Evolutionary conservation across 2,888 invertebrate species (phyloP).

Genomic region (Panorpa germanica): DNA sequence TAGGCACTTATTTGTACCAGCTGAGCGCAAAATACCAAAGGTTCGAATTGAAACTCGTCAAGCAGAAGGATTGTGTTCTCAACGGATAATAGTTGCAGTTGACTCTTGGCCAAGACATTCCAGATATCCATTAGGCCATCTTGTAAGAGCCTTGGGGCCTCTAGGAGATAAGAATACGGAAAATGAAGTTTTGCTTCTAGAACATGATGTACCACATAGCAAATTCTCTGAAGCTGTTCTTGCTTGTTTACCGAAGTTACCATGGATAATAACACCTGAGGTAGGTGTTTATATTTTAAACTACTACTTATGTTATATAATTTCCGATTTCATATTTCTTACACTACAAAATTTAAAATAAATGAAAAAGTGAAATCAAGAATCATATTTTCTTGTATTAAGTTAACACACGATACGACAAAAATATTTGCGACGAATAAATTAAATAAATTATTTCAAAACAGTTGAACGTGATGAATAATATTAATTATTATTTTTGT

Average conservation of each 20-base stretch:
- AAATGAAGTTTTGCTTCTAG: conserved; percentile 87
- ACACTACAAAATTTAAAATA: too few relatives aligned
- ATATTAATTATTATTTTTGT: too few relatives aligned
- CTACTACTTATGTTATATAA: too few relatives aligned
- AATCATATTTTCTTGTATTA: too few relatives aligned
- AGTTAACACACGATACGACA: too few relatives aligned
- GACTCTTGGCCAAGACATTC: conserved; percentile 93
- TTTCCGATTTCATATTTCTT: too few relatives aligned
- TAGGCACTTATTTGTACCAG: conserved; percentile 82
- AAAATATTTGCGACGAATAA: too few relatives aligned
- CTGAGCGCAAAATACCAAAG: conserved; percentile 84
- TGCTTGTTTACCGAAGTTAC: conserved; percentile 71
- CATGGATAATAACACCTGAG: conserved; percentile 75
- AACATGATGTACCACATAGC: conserved; percentile 93
- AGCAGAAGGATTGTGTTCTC: conserved; percentile 55
- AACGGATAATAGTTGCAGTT: conserved; percentile 86
- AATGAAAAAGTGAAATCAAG: too few relatives aligned
- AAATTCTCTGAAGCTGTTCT: conserved; percentile 89
- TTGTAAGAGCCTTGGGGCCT: conserved; percentile 79
- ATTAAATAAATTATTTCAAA: too few relatives aligned
- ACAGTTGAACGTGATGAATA: too few relatives aligned
- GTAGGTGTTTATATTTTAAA: too few relatives aligned
- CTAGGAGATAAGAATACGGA: conserved; percentile 91
- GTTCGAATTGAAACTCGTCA: conserved; percentile 92
- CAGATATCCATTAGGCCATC: conserved; percentile 88